Percentiles rank a stretch among this genome's conserved stretches.
Conservation (phyloP, 2,888 invertebrate species). For the Platerodrilus igneus region DNA sequence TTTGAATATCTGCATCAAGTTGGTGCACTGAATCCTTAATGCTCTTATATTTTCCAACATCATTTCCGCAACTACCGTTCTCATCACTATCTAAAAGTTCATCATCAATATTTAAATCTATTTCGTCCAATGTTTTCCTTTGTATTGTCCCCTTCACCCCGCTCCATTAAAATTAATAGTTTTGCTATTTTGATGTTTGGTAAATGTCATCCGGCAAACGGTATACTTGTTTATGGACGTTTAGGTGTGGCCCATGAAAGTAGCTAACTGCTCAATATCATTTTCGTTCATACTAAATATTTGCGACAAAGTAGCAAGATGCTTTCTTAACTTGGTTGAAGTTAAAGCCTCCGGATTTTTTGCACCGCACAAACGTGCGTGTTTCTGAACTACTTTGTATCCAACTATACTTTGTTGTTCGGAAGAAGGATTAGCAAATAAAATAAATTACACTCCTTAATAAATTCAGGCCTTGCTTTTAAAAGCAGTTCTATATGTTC, state of each 20-base stretch:
- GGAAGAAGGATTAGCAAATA: constrained; percentile 13
- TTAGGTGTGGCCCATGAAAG: constrained; percentile 31
- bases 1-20: too few relatives aligned
- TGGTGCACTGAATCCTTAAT: too few relatives aligned
- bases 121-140: constrained; percentile 23
- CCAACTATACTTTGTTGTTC: constrained; percentile 22
- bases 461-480: constrained; percentile 5
- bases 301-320: constrained; percentile 31
- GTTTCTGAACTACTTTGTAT: constrained; percentile 28
- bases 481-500: constrained; percentile 9
- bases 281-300: constrained; percentile 27
- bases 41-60: too few relatives aligned
- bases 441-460: constrained; percentile 2
- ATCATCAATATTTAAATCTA: constrained; percentile 16
- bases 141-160: too few relatives aligned
- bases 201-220: constrained; percentile 29
- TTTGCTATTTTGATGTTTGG: constrained; percentile 26
- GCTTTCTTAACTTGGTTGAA: constrained; percentile 29
- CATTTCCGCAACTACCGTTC: too few relatives aligned
- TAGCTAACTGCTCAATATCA: constrained; percentile 30
- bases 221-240: constrained; percentile 21
- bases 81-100: background rate
- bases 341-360: constrained; percentile 29
- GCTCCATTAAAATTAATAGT: constrained; percentile 21
- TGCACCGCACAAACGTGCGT: constrained; percentile 24